Evolutionary conservation across 2,797 vertebrate genomes (phyloP), one percentile per base, ranked within the genome.

Genomic region (Menidia menidia): DNA sequence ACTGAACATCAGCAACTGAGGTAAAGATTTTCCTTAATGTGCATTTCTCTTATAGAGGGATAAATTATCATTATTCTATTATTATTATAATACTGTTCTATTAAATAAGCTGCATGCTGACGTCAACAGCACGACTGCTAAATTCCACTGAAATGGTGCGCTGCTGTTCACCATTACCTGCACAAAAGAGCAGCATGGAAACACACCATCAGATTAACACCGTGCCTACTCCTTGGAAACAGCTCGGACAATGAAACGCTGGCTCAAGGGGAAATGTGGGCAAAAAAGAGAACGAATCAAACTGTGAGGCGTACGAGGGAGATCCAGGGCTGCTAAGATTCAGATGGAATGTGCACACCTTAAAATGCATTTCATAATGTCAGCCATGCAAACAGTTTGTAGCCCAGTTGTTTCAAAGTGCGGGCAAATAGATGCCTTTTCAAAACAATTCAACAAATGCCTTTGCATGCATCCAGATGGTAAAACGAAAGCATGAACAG

Each of bases 171-270:
- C 60, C 31, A 52, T 42, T 63, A 51, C 68, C 84, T 59, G 25
- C 25, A 85, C 68, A 69, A 55, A 82, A 84, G 74, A 73, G 51
- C 25, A 16, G 57, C 44, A 31, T 63, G 64, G 68, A 54, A 13
- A 30, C 50, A 64, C 32, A 73, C 50, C 35, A 64, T 47, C 51
- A 57, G 53, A 47, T 31, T 50, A 62, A 39, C 43, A 45, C 43
- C 67, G 55, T 10, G 33, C 48, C n/a, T 39, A 2, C 14, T 39
- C 53, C 68, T 72, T 71, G 18, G 30, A 47, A 35, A 43, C 61
- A 56, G 53, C 55, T 55, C 52, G 58, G 9, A 66, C 9, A 60
- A 53, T 58, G 31, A 64, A 73, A 67, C 18, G 51, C 44, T 12
- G 43, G 64, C 71, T 77, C n/a, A 9, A 44, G 44, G 43, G 57